A percentile compares a stretch with the other conserved stretches of the same genome.
Conservation (phyloP, 53 echinoderm and acorn worm genomes). For the Astropecten irregularis region DNA sequence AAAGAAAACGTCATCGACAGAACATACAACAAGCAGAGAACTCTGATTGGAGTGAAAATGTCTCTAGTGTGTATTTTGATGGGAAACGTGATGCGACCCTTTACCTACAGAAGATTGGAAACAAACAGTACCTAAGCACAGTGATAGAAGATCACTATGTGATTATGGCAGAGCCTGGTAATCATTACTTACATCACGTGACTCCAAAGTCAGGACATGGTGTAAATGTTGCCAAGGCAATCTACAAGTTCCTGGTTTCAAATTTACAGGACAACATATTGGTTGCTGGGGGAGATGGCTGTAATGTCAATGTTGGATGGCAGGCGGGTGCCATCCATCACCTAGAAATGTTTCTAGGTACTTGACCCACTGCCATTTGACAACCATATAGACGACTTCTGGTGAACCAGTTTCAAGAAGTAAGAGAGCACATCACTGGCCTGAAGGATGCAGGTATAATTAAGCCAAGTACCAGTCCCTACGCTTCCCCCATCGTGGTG, state of each 20-base stretch:
- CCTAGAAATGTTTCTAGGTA: conserved; percentile 21
- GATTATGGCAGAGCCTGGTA: background rate
- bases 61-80: background rate
- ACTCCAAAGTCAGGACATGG: conserved; percentile 1
- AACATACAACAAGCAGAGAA: background rate
- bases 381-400: too few species aligned
- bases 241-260: background rate
- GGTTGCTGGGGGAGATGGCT: background rate
- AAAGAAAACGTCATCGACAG: background rate
- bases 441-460: too few species aligned
- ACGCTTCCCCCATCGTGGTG: too few species aligned
- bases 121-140: background rate
- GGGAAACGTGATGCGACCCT: background rate
- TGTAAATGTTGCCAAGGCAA: background rate
- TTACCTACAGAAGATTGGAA: background rate
- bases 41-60: background rate
- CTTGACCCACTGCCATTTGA: too few species aligned
- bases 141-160: background rate
- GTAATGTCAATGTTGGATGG: conserved; percentile 30
- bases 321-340: background rate
- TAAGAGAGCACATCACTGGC: too few species aligned
- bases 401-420: too few species aligned
- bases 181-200: background rate
- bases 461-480: too few species aligned
- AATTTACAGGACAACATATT: background rate